phyloP scores from a whole-genome alignment of 2,113 vertebrate genomes.

The Trematomus loennbergii region DNA sequence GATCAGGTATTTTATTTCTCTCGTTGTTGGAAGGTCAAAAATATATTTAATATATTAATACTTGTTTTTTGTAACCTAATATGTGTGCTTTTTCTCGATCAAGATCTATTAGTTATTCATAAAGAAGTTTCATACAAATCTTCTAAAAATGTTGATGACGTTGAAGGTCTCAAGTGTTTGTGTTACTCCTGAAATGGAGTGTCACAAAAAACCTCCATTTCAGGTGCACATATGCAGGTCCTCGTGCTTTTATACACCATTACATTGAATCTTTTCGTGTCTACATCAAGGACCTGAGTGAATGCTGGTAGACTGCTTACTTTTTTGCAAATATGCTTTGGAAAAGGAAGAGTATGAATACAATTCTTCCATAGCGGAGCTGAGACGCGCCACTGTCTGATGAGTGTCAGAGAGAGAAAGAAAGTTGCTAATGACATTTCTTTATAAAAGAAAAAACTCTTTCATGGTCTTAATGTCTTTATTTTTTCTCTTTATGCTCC shows the following conservation, averaged over 20 bases:
- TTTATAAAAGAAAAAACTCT: constrained; percentile 27
- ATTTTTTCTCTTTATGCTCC: constrained; percentile 58
- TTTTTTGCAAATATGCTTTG: not conserved
- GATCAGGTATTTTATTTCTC: too few species aligned
- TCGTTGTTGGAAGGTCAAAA: too few species aligned
- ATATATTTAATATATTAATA: too few species aligned
- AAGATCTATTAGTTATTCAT: too few species aligned
- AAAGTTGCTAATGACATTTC: constrained; percentile 61
- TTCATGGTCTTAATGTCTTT: constrained; percentile 69
- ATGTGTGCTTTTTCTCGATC: too few species aligned
- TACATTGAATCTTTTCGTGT: not conserved
- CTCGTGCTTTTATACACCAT: not conserved
- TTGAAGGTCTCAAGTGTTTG: too few species aligned
- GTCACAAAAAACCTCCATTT: not conserved
- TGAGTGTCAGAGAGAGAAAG: constrained; percentile 46
- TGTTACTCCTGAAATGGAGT: too few species aligned
- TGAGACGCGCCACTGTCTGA: constrained; percentile 22
- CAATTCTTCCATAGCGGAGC: constrained; percentile 21
- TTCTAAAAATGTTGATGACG: too few species aligned
- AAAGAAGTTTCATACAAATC: too few species aligned
- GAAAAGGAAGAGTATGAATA: not conserved
- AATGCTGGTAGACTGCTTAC: not conserved
- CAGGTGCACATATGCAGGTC: not conserved
- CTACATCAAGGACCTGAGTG: constrained; percentile 4
- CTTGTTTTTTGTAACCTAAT: too few species aligned